Percentiles rank a stretch among this genome's conserved stretches.
Evolutionary conservation across 37 sponge, comb jelly and placozoan genomes (phyloP).

Genomic region (Haliclona indistincta): DNA sequence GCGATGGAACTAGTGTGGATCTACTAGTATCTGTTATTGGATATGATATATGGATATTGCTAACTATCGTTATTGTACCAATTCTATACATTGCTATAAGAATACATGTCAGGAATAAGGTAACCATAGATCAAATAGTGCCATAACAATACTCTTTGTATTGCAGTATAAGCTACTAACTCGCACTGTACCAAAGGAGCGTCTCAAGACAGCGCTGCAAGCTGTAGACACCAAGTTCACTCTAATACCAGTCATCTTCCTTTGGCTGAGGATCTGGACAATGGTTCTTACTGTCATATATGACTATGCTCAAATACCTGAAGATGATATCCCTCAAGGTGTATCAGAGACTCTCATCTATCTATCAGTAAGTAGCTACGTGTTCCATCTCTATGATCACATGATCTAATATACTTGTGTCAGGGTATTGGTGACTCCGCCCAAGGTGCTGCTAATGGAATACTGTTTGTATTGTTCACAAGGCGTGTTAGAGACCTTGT

Average conservation of each 20-base stretch:
- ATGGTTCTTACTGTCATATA: constrained; percentile 3
- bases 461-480: constrained; percentile 62
- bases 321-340: neutral
- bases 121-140: neutral
- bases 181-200: neutral
- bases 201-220: constrained; percentile 7
- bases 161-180: too few species aligned
- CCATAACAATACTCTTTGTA: neutral
- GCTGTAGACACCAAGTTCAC: constrained; percentile 31
- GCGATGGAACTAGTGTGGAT: neutral
- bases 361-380: constrained; percentile 25
- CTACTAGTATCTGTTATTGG: constrained; percentile 25
- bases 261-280: constrained; percentile 22
- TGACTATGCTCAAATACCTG: constrained; percentile 3
- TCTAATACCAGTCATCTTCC: constrained; percentile 32
- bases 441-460: constrained; percentile 61
- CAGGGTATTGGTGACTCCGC: constrained; percentile 77
- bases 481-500: constrained; percentile 26
- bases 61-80: constrained; percentile 44
- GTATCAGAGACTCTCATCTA: neutral
- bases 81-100: constrained; percentile 46
- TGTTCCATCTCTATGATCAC: neutral
- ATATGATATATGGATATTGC: constrained; percentile 65
- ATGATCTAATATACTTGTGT: neutral
- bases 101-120: neutral